phyloP scores from a whole-genome alignment of 1,140 invertebrate species.

The Ostrea denselamellosa region DNA sequence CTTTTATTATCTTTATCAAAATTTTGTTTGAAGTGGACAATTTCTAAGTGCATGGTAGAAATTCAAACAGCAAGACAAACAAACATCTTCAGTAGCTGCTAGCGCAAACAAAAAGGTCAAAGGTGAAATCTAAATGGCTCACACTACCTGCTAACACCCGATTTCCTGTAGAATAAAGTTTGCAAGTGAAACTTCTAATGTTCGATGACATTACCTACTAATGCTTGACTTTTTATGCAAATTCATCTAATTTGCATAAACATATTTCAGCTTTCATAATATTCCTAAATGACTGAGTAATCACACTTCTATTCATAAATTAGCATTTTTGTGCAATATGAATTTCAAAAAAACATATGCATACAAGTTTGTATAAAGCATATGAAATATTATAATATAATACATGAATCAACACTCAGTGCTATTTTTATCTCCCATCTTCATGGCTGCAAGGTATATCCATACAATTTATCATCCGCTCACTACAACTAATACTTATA shows the following conservation, averaged over 20 bases:
- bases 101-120: background rate
- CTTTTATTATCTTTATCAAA: background rate
- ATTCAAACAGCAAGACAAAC: slow-evolving; percentile 6
- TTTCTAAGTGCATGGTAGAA: background rate
- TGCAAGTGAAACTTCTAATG: background rate
- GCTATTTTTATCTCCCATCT: too few species aligned
- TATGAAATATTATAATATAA: too few species aligned
- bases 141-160: slow-evolving; percentile 30
- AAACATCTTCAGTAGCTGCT: slow-evolving; percentile 16
- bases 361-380: too few species aligned
- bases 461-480: background rate
- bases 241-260: background rate
- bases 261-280: background rate
- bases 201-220: background rate
- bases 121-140: slow-evolving; percentile 4
- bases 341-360: background rate
- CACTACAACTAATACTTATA: background rate
- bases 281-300: background rate
- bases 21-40: background rate
- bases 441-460: background rate
- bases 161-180: slow-evolving; percentile 20
- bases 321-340: background rate
- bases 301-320: background rate
- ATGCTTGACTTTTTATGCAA: background rate
- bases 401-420: too few species aligned